Evolutionary conservation across 2,888 invertebrate species (phyloP), one percentile per base, ranked within the genome.

Genomic region (Agriopis leucophaearia): DNA sequence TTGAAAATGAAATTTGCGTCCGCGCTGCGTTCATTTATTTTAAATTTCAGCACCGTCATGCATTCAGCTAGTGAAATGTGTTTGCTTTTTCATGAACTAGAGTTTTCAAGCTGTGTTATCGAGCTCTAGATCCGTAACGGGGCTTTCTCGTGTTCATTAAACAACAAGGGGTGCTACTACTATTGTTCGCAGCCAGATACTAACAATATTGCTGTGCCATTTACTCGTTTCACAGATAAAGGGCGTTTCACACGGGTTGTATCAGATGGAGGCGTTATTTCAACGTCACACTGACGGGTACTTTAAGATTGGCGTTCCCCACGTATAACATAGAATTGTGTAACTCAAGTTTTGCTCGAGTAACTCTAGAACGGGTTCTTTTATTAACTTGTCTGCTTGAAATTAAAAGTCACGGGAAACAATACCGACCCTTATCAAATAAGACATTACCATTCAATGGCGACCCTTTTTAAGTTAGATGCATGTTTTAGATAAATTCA

Each of bases 171-270:
- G 78, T 78, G 83, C 79, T 82, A 78, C 78, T 74, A 68, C 82
- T 79, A 88, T 89, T 89, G 89, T 89, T 85, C 78, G 76, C 78
- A 75, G 78, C 74, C 78, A 81, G 87, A 85, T 86, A 83, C 80
- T 84, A 85, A 85, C 83, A 86, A 86, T 88, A 89, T 86, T 85
- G 85, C 86, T 79, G 83, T 80, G 73, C 83, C 82, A 82, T 87
- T 88, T 83, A 75, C 83, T 81, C 80, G 80, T 81, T 83, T 80
- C 80, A 71, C 75, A 88, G 87, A 89, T 90, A 89, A 88, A 89
- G 87, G 83, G 84, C 56, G 75, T 75, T 80, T 81, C 75, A 79
- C 78, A 79, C 80, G 76, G 75, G 38, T 68, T 75, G 79, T 85
- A 84, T 79, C 77, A 82, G 82, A 85, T 81, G 81, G 74, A 75